Evolutionary conservation across 2,113 vertebrate species (phyloP), one percentile per base, ranked within the genome.

Genomic region (Cromileptes altivelis): DNA sequence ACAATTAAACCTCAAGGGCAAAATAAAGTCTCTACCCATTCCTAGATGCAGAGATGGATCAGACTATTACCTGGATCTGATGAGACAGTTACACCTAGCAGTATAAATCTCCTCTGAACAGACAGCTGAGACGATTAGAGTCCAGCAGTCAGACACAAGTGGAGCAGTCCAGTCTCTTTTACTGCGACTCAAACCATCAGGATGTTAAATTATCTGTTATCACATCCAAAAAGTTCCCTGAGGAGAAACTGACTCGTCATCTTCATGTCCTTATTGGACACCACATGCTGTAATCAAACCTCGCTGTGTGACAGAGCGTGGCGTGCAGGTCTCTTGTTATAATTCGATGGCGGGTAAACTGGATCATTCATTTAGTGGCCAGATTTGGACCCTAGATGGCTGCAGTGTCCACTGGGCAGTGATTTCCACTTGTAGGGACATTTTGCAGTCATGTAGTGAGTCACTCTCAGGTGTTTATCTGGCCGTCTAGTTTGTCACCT

Each of bases 271-370:
- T 71, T 12, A 25, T n/a, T 33, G 8, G 4, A 4, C 18, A 71
- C 23, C 58, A 45, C n/a, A 33, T 2, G 13, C 25, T 37, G 19
- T 50, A 62, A 67, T 74, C 70, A 70, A 78, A 80, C 86, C 49
- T 75, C 19, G 12, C 70, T 88, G 86, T 88, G 90, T 90, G 91
- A 90, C 91, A 71, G 87, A 86, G 90, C 3, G 64, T 62, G 85
- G 40, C 85, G 50, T 7, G 17, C 42, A 61, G 52, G 49, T 74
- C 58, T 89, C 70, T 67, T 42, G 11, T 60, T 75, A 47, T 40
- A 23, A 75, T n/a, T 57, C 33, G 49, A 3, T 19, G n/a, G 21
- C 30, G 27, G 14, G 25, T 65, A 49, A 76, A 74, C 65, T 75
- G 42, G 27, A 70, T 86, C 62, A 58, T 70, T 58, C 5, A 27